phyloP scores from a whole-genome alignment of 1,140 invertebrate species.

The Drosophila punjabiensis region DNA sequence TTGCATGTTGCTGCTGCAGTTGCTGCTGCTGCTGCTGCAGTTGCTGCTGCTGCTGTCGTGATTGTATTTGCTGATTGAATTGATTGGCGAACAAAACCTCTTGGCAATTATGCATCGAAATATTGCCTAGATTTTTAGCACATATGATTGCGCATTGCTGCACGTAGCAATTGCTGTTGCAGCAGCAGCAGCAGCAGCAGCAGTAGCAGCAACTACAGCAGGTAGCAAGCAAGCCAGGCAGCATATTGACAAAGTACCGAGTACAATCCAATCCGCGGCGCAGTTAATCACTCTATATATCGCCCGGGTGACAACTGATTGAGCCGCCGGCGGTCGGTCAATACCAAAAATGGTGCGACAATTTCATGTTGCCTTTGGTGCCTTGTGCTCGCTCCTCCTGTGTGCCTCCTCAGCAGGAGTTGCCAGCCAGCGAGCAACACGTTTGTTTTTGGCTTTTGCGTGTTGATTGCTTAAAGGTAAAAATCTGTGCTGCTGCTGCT shows the following conservation, averaged over 20 bases:
- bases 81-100: conserved; percentile 64
- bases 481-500: conserved; percentile 13
- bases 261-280: conserved; percentile 61
- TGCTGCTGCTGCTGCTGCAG: conserved; percentile 6
- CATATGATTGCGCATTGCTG: conserved; percentile 70
- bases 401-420: conserved; percentile 26
- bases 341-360: conserved; percentile 82
- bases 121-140: conserved; percentile 72
- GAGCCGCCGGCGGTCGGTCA: conserved; percentile 76
- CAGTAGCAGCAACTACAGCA: background rate
- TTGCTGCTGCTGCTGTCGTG: conserved; percentile 37
- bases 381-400: conserved; percentile 13
- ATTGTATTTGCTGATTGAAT: conserved; percentile 73
- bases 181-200: background rate
- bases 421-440: conserved; percentile 42
- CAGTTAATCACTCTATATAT: conserved; percentile 84
- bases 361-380: conserved; percentile 66
- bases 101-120: conserved; percentile 80
- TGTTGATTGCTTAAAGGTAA: conserved; percentile 74
- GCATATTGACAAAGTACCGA: conserved; percentile 20
- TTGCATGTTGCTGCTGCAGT: conserved; percentile 26
- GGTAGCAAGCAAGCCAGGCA: background rate
- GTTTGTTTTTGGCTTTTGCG: conserved; percentile 80
- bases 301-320: conserved; percentile 80
- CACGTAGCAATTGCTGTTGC: conserved; percentile 54